Conservation (phyloP, 2,888 invertebrate genomes). For the Pandemis cinnamomeana region DNA sequence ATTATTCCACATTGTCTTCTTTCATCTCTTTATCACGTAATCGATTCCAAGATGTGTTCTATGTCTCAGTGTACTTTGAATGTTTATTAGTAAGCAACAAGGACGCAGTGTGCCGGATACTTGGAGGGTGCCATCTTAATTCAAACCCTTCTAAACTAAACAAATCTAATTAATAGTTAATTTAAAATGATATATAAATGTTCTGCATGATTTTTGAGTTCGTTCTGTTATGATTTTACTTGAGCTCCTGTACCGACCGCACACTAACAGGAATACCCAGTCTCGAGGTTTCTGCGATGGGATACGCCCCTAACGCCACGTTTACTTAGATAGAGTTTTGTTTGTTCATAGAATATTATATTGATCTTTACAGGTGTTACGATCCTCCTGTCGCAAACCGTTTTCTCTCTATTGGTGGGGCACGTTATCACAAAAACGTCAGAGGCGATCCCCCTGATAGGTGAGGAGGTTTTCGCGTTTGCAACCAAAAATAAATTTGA, state of each 20-base stretch:
- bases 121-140: conserved; percentile 76
- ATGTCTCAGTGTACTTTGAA: conserved; percentile 57
- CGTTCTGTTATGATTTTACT: conserved; percentile 79
- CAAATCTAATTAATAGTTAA: conserved; percentile 50
- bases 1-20: conserved; percentile 43
- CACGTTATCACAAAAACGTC: conserved; percentile 99
- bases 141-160: conserved; percentile 53
- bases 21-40: conserved; percentile 58
- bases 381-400: conserved; percentile 99
- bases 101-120: conserved; percentile 64
- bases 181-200: conserved; percentile 64
- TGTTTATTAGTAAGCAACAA: conserved; percentile 47
- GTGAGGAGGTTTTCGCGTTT: conserved; percentile 84
- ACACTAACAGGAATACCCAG: conserved; percentile 68
- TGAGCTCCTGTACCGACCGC: conserved; percentile 80
- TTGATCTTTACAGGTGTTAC: conserved; percentile 97
- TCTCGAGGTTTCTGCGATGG: conserved; percentile 42
- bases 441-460: conserved; percentile 99
- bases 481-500: conserved; percentile 50
- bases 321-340: conserved; percentile 61
- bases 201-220: conserved; percentile 77
- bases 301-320: conserved; percentile 41
- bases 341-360: conserved; percentile 78
- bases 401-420: conserved; percentile 99
- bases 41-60: conserved; percentile 76